phyloP scores from a whole-genome alignment of 2,113 vertebrate genomes.

The Oreochromis niloticus region DNA sequence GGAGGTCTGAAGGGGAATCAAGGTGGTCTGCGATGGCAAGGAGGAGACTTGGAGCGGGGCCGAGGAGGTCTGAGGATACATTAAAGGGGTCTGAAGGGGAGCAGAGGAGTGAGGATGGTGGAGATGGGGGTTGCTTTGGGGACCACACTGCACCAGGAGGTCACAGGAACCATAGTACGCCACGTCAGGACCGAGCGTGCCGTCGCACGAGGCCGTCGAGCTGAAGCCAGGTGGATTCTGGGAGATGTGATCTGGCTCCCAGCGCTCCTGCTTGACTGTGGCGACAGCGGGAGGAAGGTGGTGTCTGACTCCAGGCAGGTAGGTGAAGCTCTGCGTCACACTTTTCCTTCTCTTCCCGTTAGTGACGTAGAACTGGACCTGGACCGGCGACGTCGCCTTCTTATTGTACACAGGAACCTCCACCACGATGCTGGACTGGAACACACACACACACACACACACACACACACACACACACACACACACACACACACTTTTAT shows the following conservation, averaged over 20 bases:
- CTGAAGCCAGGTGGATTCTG: constrained; percentile 20
- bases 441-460: not conserved
- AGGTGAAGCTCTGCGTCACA: constrained; percentile 85
- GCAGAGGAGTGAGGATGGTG: constrained; percentile 69
- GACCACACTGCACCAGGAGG: constrained; percentile 52
- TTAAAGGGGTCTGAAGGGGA: constrained; percentile 67
- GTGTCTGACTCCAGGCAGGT: constrained; percentile 73
- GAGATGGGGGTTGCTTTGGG: not conserved
- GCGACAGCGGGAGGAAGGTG: not conserved
- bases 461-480: not conserved
- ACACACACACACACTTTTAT: not conserved
- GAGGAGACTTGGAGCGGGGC: constrained; percentile 18
- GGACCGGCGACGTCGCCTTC: constrained; percentile 73
- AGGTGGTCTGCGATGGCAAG: constrained; percentile 4
- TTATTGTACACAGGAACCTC: constrained; percentile 87
- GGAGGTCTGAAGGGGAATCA: constrained; percentile 32
- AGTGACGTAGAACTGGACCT: constrained; percentile 92
- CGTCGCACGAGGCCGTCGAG: not conserved
- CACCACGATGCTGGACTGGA: constrained; percentile 82
- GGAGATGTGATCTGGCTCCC: constrained; percentile 72
- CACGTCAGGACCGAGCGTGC: not conserved
- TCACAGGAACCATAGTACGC: constrained; percentile 42
- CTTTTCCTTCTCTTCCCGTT: constrained; percentile 93
- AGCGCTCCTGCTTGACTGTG: constrained; percentile 81
- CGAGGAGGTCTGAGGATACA: constrained; percentile 35